These are phyloP conservation scores for Caenorhabditis sulstoni DNA, from an alignment of 2,888 invertebrate species.

Conservation along the genomic window DNA sequence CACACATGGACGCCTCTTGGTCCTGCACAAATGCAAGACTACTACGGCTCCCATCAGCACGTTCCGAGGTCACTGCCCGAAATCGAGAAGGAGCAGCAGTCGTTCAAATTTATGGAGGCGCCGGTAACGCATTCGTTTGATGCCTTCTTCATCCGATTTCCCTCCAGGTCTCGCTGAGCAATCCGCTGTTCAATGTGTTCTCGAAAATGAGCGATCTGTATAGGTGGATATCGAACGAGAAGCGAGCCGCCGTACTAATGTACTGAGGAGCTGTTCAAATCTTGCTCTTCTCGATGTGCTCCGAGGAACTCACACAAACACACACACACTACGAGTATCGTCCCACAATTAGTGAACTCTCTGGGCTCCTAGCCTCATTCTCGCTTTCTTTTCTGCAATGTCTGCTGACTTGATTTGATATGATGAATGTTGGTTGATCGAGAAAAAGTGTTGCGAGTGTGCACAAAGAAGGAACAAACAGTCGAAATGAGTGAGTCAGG, in stretches of 20 bases:
- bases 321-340: too few species aligned
- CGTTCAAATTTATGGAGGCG: constrained; percentile 55
- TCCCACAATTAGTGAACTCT: too few species aligned
- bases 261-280: constrained; percentile 29
- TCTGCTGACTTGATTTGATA: too few species aligned
- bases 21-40: constrained; percentile 55
- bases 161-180: constrained; percentile 47
- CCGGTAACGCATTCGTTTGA: constrained; percentile 15
- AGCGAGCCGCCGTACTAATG: constrained; percentile 1
- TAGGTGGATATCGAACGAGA: constrained; percentile 51
- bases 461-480: not conserved
- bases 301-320: too few species aligned
- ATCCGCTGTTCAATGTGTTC: constrained; percentile 55
- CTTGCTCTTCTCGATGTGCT: too few species aligned
- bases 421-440: constrained; percentile 10
- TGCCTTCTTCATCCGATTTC: too few species aligned
- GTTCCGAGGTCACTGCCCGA: constrained; percentile 13
- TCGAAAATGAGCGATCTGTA: constrained; percentile 57
- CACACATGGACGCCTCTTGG: constrained; percentile 50
- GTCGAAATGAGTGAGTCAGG: not conserved
- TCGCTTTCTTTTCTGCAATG: too few species aligned
- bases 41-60: constrained; percentile 36
- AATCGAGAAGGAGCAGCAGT: constrained; percentile 39
- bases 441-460: not conserved
- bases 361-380: too few species aligned